Evolutionary conservation across 2,888 invertebrate species (phyloP), one percentile per base, ranked within the genome.

Genomic region (Gonocerus acuteangulatus): DNA sequence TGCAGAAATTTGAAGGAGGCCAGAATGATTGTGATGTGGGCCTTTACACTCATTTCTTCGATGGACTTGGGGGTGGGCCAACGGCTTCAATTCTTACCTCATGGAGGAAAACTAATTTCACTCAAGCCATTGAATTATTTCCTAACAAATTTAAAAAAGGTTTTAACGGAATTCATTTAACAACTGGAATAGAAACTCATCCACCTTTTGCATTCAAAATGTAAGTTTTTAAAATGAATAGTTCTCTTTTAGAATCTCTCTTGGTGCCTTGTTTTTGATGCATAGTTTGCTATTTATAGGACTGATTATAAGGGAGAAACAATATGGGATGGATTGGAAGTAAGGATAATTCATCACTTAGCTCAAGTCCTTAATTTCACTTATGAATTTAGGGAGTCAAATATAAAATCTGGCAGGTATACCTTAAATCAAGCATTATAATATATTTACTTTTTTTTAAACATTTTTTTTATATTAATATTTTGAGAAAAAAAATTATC

Each of bases 241-340:
- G n/a, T n/a, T n/a, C n/a, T n/a, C n/a, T n/a, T n/a, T n/a, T n/a
- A n/a, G n/a, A n/a, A n/a, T n/a, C n/a, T n/a, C n/a, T n/a, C n/a
- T n/a, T n/a, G n/a, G n/a, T n/a, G n/a, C n/a, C n/a, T n/a, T n/a
- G n/a, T n/a, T n/a, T n/a, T n/a, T n/a, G n/a, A n/a, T n/a, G n/a
- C n/a, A n/a, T n/a, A n/a, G n/a, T n/a, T n/a, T n/a, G n/a, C n/a
- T n/a, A n/a, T n/a, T n/a, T n/a, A n/a, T n/a, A 23, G 3, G n/a
- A 15, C 47, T 16, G 23, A 13, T 60, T 15, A 27, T 7, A 13
- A 11, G 22, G 56, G 63, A 18, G 47, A 32, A 7, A 44, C 77
- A 1, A 68, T 69, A 34, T 86, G 84, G 86, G 88, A 88, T 72
- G 89, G 89, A 7, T 73, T 86, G n/a, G 89, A 89, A 77, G 75